Evolutionary conservation across 1,140 invertebrate species (phyloP), one percentile per base, ranked within the genome.

Genomic region (Cotesia vestalis): DNA sequence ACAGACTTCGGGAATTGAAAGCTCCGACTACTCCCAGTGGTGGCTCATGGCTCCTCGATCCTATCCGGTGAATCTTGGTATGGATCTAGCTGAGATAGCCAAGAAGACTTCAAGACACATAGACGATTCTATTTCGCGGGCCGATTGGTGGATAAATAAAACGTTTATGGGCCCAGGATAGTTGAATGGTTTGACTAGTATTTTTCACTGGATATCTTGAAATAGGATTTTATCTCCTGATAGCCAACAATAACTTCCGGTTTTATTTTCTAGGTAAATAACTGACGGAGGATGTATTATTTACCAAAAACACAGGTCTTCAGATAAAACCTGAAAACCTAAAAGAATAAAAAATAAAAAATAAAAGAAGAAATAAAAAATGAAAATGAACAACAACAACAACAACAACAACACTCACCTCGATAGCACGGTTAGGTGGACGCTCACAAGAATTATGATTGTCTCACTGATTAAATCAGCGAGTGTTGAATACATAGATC

Each of bases 211-310:
- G 63, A 6, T 55, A 72, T 76, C 71, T 66, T 79, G 76, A 84
- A 84, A 84, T 83, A 73, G 77, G 77, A 81, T 84, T 81, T 78
- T 77, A 77, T 76, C 72, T 71, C 78, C 75, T 69, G 67, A 69
- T 73, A 66, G 38, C 55, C 27, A 27, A 27, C 27, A 27, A 27
- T 14, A 51, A 38, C 27, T 75, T 78, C 69, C 40, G 40, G 12
- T 35, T 27, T 62, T 2, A 27, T 20, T 59, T 20, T 9, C 0
- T 55, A 5, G 5, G 53, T 55, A 17, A 55, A 14, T 55, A 14
- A 14, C 53, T 5, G 0, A 55, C 12, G 17, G 0, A 55, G 3
- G 27, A 27, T 27, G 27, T 27, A 27, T 27, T 27, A 27, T 27
- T 27, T 27, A 27, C 27, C 27, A 27, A 27, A 27, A 27, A 27